phyloP scores from a whole-genome alignment of 1,140 invertebrate genomes.

The Wasmannia auropunctata region DNA sequence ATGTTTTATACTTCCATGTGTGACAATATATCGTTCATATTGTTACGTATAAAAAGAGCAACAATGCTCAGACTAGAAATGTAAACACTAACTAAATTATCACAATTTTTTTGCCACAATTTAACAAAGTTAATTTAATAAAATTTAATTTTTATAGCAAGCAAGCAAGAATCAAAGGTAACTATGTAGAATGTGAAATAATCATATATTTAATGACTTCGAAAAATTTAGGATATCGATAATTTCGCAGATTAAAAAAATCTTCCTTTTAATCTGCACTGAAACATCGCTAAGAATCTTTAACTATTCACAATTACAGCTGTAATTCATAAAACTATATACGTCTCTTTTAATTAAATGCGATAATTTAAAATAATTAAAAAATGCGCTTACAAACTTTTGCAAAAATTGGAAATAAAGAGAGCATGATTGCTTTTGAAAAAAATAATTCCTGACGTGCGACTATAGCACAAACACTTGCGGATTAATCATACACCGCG shows the following conservation, averaged over 20 bases:
- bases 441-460: neutral
- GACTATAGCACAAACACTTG: neutral
- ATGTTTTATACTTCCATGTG: neutral
- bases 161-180: neutral
- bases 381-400: neutral
- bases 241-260: neutral
- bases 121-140: neutral
- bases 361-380: neutral
- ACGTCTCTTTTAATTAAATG: neutral
- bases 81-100: neutral
- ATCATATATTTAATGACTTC: neutral
- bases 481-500: neutral
- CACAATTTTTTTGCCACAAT: neutral
- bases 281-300: neutral
- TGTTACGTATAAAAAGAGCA: neutral
- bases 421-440: neutral
- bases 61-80: neutral
- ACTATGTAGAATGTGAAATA: neutral
- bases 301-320: conserved; percentile 3
- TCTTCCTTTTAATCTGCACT: neutral
- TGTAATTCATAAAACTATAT: neutral
- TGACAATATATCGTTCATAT: neutral
- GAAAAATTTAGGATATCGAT: neutral
- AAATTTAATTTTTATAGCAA: neutral
- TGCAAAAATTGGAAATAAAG: neutral